Conservation (phyloP, 1,140 invertebrate species). For the Latrodectus geometricus region DNA sequence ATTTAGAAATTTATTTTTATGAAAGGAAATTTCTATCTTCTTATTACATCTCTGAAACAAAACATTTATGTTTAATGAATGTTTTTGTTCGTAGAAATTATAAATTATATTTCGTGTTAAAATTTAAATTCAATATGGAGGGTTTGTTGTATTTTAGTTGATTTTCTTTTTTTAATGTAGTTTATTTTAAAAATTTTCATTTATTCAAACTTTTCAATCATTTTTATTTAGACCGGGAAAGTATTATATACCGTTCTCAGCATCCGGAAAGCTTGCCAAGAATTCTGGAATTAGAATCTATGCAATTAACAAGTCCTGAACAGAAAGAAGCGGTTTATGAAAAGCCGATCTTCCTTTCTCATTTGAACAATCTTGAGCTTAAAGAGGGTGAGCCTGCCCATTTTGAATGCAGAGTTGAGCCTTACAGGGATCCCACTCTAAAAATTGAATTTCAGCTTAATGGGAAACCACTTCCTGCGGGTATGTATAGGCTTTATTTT, state of each 20-base stretch:
- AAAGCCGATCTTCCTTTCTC: constrained; percentile 87
- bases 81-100: no score
- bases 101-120: no score
- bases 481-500: background rate
- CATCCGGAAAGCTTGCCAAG: constrained; percentile 93
- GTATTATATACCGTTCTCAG: constrained; percentile 90
- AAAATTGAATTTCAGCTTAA: constrained; percentile 74
- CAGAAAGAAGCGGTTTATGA: constrained; percentile 83
- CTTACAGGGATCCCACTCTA: constrained; percentile 93
- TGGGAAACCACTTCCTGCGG: constrained; percentile 63
- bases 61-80: no score
- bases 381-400: constrained; percentile 90
- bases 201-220: no score
- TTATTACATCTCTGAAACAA: no score
- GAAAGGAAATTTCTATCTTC: no score
- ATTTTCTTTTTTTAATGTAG: no score
- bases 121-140: no score
- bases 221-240: constrained; percentile 66
- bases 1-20: no score
- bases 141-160: no score
- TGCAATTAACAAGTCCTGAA: constrained; percentile 69
- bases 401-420: constrained; percentile 95
- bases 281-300: constrained; percentile 85
- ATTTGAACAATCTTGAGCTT: constrained; percentile 90
- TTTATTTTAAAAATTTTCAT: no score